Base-by-base conservation (phyloP, 2,888 invertebrate species). In the Phyllotreta cruciferae region DNA sequence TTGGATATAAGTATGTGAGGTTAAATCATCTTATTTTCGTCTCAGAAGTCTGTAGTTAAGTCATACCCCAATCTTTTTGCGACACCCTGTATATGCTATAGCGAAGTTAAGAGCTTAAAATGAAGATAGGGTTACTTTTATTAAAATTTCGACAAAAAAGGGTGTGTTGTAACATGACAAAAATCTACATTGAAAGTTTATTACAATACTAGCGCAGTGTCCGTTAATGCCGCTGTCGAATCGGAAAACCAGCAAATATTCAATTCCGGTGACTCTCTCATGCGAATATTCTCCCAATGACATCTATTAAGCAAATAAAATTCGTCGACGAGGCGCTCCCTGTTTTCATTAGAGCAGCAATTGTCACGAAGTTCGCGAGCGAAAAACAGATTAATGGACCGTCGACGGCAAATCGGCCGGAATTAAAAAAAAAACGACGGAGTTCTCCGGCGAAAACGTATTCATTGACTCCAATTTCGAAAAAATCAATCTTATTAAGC, bases 251-350 rank as follows among this genome's bases (percentile, higher is more conserved):
- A 38, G 36, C 37, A 44, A 60, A 60, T 60, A 60, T 52, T 42
- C 44, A 60, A 60, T 60, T 52, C 52, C 60, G 36, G 42, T 13
- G 47, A 53, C 53, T 53, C 44, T 60, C 44, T 52, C 53, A 52
- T 58, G 36, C 41, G 52, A 44, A 60, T 44, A 52, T 60, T 53
- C 58, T 11, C 36, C 52, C 44, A 60, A 53, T 52, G 60, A 60
- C 60, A 60, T 60, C 60, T 60, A 52, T 60, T 53, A 60, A 52
- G 60, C 60, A 60, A 60, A 53, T 60, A 52, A 60, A 60, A 60
- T 53, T 60, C 60, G 52, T 60, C 44, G 44, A 10, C 36, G 36
- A 13, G 37, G 24, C 42, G 38, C 52, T 60, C 52, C 52, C 60
- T 44, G 60, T 42, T 60, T 53, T 60, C 52, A 60, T 60, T 60